These are phyloP conservation scores for Agriopis aurantiaria DNA, from an alignment of 2,888 invertebrate genomes.

Conservation along the genomic window DNA sequence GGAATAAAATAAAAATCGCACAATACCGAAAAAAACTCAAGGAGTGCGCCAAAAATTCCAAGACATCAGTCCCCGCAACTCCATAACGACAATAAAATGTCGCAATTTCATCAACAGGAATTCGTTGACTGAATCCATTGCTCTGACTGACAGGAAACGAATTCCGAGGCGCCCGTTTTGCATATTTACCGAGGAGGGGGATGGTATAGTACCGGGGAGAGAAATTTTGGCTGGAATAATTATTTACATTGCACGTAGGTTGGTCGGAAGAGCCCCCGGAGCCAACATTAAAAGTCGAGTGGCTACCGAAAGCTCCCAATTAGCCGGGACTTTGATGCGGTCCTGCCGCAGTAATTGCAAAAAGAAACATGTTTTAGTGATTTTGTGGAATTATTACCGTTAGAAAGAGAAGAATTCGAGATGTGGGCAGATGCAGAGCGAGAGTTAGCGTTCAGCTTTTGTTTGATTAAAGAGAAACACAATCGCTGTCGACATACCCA, in stretches of 20 bases:
- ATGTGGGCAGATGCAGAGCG: constrained; percentile 52
- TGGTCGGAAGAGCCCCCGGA: constrained; percentile 47
- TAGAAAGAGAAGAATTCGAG: constrained; percentile 49
- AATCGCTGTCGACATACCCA: constrained; percentile 70
- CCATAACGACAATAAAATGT: constrained; percentile 38
- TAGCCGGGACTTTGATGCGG: constrained; percentile 78
- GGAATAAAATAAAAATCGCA: constrained; percentile 21
- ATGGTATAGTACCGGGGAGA: constrained; percentile 54
- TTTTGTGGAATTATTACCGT: constrained; percentile 71
- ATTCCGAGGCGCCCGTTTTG: constrained; percentile 42
- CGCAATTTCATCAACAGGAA: constrained; percentile 44
- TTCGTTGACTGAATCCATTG: constrained; percentile 44
- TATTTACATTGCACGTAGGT: constrained; percentile 66
- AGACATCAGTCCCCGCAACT: constrained; percentile 37
- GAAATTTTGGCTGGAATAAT: constrained; percentile 62
- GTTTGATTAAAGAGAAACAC: constrained; percentile 76
- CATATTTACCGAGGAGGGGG: constrained; percentile 60
- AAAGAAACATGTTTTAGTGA: constrained; percentile 78
- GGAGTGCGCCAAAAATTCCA: constrained; percentile 24
- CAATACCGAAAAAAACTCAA: constrained; percentile 21
- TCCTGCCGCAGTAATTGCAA: constrained; percentile 72
- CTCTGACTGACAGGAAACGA: constrained; percentile 42
- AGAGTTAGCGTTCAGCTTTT: constrained; percentile 61
- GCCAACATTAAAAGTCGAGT: constrained; percentile 76
- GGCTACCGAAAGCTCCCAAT: constrained; percentile 80